A percentile compares a stretch with the other conserved stretches of the same genome.
Evolutionary conservation across 1,140 invertebrate genomes (phyloP).

Genomic region (Stratiolaelaps scimitus): DNA sequence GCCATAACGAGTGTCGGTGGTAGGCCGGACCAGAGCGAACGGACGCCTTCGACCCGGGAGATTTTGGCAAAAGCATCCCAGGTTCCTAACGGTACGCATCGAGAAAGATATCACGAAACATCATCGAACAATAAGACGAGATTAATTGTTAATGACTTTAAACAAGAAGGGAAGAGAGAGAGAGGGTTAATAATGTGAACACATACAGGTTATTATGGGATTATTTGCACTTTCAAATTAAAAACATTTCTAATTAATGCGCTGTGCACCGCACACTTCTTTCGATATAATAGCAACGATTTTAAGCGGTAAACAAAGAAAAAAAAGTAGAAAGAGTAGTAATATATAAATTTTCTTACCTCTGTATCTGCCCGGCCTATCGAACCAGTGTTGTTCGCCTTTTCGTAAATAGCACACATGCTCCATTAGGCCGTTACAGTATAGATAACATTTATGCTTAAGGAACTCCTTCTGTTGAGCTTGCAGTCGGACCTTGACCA

Average conservation of each 20-base stretch:
- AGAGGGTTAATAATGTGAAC: no score
- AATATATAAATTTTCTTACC: no score
- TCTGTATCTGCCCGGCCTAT: slow-evolving; percentile 53
- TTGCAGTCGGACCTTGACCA: slow-evolving; percentile 93
- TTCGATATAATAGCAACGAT: no score
- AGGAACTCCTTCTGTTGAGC: slow-evolving; percentile 70
- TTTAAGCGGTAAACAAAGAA: slow-evolving; percentile 36
- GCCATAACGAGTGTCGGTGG: slow-evolving; percentile 69
- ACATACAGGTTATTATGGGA: no score
- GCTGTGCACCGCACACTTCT: no score
- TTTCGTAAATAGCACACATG: slow-evolving; percentile 78
- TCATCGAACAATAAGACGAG: no score
- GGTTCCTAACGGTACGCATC: neutral
- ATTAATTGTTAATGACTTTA: no score
- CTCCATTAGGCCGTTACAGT: slow-evolving; percentile 98
- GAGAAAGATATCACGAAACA: no score
- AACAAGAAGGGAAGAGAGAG: no score
- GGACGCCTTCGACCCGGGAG: slow-evolving; percentile 66
- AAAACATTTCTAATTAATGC: no score
- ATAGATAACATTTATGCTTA: slow-evolving; percentile 82
- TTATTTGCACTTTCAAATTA: no score
- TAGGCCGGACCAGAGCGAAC: slow-evolving; percentile 88
- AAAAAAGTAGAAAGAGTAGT: slow-evolving; percentile 27
- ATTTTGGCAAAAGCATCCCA: slow-evolving; percentile 95
- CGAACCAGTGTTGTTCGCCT: slow-evolving; percentile 39